Conservation (phyloP, 2,113 vertebrate species). For the Cinclus cinclus region DNA sequence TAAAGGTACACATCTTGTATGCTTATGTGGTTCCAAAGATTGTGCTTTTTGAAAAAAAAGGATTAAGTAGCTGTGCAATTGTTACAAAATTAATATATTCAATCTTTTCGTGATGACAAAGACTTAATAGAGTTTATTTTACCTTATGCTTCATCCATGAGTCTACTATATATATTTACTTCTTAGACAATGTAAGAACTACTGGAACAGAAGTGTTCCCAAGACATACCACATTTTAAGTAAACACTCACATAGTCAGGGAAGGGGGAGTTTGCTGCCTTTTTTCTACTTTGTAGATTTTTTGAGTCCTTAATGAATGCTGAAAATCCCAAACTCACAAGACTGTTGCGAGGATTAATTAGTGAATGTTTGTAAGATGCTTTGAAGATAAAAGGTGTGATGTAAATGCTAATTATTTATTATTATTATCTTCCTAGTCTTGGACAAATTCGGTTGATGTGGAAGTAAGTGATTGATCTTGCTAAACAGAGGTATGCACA, state of each 20-base stretch:
- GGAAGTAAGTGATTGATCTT: constrained; percentile 32
- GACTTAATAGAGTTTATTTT: neutral
- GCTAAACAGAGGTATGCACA: neutral
- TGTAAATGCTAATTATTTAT: constrained; percentile 62
- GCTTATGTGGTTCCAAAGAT: neutral
- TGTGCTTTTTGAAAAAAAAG: neutral
- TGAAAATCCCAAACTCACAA: constrained; percentile 29
- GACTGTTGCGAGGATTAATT: constrained; percentile 36
- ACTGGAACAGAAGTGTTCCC: neutral
- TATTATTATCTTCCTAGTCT: constrained; percentile 47
- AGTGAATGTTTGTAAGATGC: constrained; percentile 33
- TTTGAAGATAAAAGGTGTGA: constrained; percentile 60
- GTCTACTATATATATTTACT: neutral
- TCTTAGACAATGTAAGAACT: neutral
- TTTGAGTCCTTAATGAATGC: neutral
- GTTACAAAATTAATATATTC: neutral
- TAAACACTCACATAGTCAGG: neutral
- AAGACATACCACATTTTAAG: neutral
- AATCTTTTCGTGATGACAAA: neutral
- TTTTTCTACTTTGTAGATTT: neutral
- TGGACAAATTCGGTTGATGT: neutral
- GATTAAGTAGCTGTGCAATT: neutral
- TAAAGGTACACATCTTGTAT: neutral
- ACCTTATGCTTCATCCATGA: neutral
- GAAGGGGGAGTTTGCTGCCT: neutral